Evolutionary conservation across 2,888 invertebrate species (phyloP), one percentile per base, ranked within the genome.

Genomic region (Oxyteleia sp.): DNA sequence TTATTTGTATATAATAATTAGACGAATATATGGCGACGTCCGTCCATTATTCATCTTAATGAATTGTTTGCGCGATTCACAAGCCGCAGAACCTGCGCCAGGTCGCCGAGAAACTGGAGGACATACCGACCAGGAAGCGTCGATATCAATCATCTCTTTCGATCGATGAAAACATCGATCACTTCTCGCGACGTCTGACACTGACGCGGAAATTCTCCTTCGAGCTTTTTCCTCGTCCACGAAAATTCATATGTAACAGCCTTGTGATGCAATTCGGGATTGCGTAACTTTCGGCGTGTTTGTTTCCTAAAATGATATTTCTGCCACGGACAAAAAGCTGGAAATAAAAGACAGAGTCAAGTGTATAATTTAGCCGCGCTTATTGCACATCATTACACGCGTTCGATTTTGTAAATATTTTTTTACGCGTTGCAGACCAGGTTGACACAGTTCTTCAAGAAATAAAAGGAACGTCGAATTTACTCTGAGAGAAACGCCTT

Each of bases 1-100:
- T 69, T 63, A 78, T 68, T 66, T 43, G 38, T 66, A 16, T 35
- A 49, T 59, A 68, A 68, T 68, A 61, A 76, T 68, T 76, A 61
- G 68, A 61, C 35, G 16, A 57, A 32, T 55, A 43, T 51, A 55
- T 32, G 29, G 15, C 20, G 71, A 16, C 41, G 29, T 13, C 11
- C 3, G 55, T 35, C 16, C 38, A 38, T 71, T 59, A 49, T 32
- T 71, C 20, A 55, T 53, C 7, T 16, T 29, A 55, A 68, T 45
- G 55, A 55, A 68, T n/a, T n/a, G n/a, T n/a, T n/a, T n/a, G n/a
- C n/a, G n/a, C n/a, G n/a, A n/a, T n/a, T n/a, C n/a, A n/a, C n/a
- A n/a, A n/a, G n/a, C n/a, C n/a, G n/a, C n/a, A n/a, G n/a, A n/a
- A n/a, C n/a, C n/a, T n/a, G n/a, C 43, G 10, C 45, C 20, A 49